Conservation (phyloP, 2,113 vertebrate genomes). For the Notechis scutatus region DNA sequence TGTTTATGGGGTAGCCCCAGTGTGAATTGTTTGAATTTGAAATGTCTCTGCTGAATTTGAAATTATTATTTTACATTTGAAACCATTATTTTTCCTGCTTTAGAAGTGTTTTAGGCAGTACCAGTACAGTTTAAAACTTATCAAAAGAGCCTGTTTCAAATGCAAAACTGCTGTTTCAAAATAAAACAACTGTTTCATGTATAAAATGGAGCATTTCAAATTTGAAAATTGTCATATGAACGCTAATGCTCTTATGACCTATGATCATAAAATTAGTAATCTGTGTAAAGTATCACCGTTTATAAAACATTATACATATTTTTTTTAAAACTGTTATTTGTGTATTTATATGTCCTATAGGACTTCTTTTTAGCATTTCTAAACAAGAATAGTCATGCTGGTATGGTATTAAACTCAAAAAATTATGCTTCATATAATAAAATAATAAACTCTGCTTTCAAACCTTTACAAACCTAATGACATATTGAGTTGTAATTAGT, state of each 20-base stretch:
- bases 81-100: neutral
- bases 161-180: neutral
- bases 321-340: neutral
- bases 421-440: neutral
- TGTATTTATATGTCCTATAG: neutral
- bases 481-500: neutral
- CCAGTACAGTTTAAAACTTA: neutral
- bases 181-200: neutral
- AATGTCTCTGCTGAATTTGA: neutral
- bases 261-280: neutral
- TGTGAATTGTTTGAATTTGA: no score
- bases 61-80: neutral
- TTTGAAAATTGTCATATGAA: neutral
- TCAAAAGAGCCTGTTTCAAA: neutral
- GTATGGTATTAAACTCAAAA: neutral
- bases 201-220: neutral
- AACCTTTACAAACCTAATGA: neutral
- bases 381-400: neutral
- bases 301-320: neutral
- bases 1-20: neutral
- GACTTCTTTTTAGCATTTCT: neutral
- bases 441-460: neutral
- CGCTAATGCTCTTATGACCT: no score
- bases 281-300: neutral
- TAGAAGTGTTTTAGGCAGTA: neutral